Base-by-base conservation (phyloP, 53 echinoderm and acorn worm species). In the Temnopleurus reevesii region DNA sequence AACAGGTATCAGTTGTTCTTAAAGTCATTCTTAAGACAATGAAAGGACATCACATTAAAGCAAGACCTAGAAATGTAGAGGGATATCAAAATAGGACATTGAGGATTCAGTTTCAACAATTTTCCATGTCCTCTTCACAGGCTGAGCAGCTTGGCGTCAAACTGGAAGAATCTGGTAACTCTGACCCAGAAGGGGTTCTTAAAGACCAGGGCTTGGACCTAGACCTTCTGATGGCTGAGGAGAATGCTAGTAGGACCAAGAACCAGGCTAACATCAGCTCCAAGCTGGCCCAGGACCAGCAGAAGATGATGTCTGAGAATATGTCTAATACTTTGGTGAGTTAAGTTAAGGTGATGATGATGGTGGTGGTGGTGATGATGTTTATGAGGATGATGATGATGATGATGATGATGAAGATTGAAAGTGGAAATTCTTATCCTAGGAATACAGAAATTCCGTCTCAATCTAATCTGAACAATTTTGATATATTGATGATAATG, bases 301-400 rank as follows among this genome's bases (percentile, higher is more conserved):
- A 93, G 53, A 77, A 88, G 90, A 97, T 92, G 90, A 94, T 95
- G 94, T 94, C 94, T 12, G 94, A 97, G 81, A 97, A 97, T 53
- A 90, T 97, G 83, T 83, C 90, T 21, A 90, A 81, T 54, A 93
- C 96, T 43, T 65, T 97, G 85, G 98, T 97, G 86, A 89, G 97
- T 56, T 71, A 12, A 15, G 49, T 49, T 15, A 12, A 49, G 15
- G 1, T 49, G 76, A 24, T 38, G 13, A 9, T 41, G 76, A 7
- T 76, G n/a, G 27, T 77, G 49, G 18, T 81, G 61, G 59, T 86
- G 86, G 19, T 60, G 61, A 86, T 59, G 86, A 41, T 59, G 86
- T 41, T 86, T 12, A 60, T 59, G 61, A 21, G 59, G 60, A 60
- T 86, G 61, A 60, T 38, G 60, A 41, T 86, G 61, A 43, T 86